Percentiles rank a stretch among this genome's conserved stretches.
Conservation (phyloP, 2,797 vertebrate species). For the Lerista edwardsae region DNA sequence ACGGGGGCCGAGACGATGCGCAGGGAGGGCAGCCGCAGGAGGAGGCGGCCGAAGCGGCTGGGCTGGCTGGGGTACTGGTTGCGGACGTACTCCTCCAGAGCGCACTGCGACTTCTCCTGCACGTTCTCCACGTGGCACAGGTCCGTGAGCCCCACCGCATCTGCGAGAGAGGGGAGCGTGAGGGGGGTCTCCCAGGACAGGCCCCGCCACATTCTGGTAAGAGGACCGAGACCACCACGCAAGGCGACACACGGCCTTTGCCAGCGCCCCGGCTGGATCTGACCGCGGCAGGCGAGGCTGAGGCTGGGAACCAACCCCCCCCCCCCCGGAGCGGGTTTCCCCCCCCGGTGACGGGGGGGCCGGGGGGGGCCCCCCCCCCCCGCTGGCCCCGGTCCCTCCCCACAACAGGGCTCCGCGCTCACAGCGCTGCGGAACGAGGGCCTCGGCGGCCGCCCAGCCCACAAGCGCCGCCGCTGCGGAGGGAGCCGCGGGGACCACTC, state of each 20-base stretch:
- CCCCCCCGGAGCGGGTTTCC: no score
- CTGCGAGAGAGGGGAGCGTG: conserved; percentile 62
- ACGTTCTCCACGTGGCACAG: conserved; percentile 87
- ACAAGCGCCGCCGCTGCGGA: not conserved
- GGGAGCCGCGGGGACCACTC: not conserved
- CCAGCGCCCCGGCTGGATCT: no score
- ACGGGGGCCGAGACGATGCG: conserved; percentile 88
- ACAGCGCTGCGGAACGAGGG: not conserved
- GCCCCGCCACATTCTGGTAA: no score
- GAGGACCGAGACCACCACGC: no score
- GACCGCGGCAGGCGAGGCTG: no score
- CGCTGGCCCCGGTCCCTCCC: not conserved
- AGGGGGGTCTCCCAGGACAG: accelerated
- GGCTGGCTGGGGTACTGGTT: conserved; percentile 89
- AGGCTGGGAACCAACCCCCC: no score
- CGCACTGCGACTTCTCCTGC: conserved; percentile 90
- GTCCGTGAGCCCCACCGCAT: conserved; percentile 87
- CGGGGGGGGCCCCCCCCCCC: no score
- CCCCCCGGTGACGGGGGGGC: no score
- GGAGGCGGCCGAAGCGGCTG: conserved; percentile 86
- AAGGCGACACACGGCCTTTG: no score
- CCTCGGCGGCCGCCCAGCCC: not conserved
- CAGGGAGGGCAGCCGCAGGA: conserved; percentile 87
- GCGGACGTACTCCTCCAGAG: conserved; percentile 88
- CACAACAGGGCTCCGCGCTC: not conserved